phyloP scores from a whole-genome alignment of 2,113 vertebrate genomes.

The Elephas maximus region DNA sequence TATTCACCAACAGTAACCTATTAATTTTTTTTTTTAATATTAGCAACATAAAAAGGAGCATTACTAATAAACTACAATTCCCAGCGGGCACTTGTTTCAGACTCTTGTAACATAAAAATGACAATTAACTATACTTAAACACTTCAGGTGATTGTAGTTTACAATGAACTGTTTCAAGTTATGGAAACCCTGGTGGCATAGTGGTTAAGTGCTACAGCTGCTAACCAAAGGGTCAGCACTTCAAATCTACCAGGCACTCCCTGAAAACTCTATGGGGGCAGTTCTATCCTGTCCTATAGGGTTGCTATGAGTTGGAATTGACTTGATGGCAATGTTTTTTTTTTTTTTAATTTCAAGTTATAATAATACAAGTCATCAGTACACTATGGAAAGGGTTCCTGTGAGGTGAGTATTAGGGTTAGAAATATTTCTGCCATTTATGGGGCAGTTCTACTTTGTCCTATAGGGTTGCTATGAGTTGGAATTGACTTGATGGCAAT shows the following conservation, averaged over 20 bases:
- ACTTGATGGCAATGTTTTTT: no score
- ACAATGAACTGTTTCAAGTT: background rate
- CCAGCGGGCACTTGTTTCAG: background rate
- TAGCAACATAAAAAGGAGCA: background rate
- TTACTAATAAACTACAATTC: conserved; percentile 7
- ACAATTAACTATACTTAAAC: background rate
- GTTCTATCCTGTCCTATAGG: no score
- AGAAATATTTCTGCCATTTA: background rate
- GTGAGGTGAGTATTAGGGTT: background rate
- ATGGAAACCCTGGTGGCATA: no score
- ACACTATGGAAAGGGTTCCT: background rate
- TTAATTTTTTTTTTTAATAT: no score
- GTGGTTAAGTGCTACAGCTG: no score
- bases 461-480: no score
- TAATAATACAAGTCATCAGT: background rate
- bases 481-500: no score
- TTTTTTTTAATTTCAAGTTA: background rate
- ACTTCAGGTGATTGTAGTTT: background rate
- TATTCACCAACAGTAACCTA: background rate
- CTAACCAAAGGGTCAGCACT: no score
- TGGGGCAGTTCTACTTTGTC: no score
- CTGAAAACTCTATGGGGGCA: no score
- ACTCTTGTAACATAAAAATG: conserved; percentile 18
- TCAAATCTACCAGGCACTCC: no score
- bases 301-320: no score